Percentiles rank a stretch among this genome's conserved stretches.
Evolutionary conservation across 2,888 invertebrate species (phyloP).

Genomic region (Andrena fulva): DNA sequence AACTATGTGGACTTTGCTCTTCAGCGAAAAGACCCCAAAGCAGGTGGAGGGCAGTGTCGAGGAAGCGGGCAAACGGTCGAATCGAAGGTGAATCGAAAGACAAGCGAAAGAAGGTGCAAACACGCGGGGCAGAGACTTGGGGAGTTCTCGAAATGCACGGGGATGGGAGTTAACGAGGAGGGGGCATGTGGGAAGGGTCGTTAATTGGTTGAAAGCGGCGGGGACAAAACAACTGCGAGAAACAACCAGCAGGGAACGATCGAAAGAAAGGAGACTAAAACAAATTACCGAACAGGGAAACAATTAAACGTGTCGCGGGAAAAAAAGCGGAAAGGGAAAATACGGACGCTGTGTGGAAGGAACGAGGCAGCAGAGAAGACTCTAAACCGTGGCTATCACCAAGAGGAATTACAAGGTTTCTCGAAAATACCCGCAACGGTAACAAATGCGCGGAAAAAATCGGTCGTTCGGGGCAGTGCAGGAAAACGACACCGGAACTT

Average conservation of each 20-base stretch:
- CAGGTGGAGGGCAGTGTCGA: not conserved
- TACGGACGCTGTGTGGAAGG: not conserved
- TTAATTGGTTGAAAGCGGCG: constrained; percentile 6
- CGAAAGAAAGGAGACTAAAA: constrained; percentile 14
- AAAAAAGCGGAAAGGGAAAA: constrained; percentile 9
- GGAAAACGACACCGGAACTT: constrained; percentile 14
- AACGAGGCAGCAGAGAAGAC: not conserved
- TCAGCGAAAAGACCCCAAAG: not conserved
- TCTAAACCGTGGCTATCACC: not conserved
- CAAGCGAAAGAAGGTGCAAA: constrained; percentile 12
- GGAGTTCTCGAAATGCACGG: constrained; percentile 29
- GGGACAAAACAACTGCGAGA: not conserved
- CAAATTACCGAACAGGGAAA: constrained; percentile 40
- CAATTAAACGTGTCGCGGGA: constrained; percentile 29
- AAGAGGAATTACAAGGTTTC: not conserved
- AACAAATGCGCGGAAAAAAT: constrained; percentile 47
- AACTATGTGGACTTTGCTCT: not conserved
- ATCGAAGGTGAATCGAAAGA: not conserved
- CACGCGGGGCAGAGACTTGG: not conserved
- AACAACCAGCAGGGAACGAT: constrained; percentile 1
- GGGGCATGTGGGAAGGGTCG: constrained; percentile 1
- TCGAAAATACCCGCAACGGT: constrained; percentile 6
- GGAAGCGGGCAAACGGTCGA: not conserved
- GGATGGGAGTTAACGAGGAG: not conserved
- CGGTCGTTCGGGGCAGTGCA: not conserved